Evolutionary conservation across 2,888 invertebrate species (phyloP).

Genomic region (Drosophila recens): DNA sequence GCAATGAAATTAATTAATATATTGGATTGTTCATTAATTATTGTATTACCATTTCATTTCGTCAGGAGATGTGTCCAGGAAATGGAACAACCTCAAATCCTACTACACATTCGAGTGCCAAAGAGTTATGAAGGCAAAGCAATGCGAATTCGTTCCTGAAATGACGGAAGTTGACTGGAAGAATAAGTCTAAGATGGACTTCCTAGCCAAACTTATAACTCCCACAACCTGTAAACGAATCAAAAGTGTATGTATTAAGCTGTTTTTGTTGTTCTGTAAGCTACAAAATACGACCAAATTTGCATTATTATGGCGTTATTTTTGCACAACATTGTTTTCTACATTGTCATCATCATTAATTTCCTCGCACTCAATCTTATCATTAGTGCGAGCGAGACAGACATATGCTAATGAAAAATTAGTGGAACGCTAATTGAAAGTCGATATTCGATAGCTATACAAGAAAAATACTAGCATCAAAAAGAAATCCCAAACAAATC

Average conservation of each 20-base stretch:
- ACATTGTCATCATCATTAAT: slow-evolving; percentile 30
- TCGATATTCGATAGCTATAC: slow-evolving; percentile 6
- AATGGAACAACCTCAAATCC: slow-evolving; percentile 46
- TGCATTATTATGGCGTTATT: background rate
- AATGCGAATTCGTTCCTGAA: slow-evolving; percentile 8
- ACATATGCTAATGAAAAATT: background rate
- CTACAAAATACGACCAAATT: background rate
- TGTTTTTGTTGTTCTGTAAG: background rate
- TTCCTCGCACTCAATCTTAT: slow-evolving; percentile 1
- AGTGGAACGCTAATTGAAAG: background rate
- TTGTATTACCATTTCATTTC: background rate
- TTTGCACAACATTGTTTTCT: slow-evolving; percentile 1
- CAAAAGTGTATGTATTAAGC: slow-evolving; percentile 4
- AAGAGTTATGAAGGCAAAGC: slow-evolving; percentile 20
- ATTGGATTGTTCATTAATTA: background rate
- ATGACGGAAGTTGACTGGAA: slow-evolving; percentile 33
- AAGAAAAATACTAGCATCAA: slow-evolving; percentile 9
- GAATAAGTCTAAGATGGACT: slow-evolving; percentile 43
- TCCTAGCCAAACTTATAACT: slow-evolving; percentile 7
- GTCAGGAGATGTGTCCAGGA: slow-evolving; percentile 41
- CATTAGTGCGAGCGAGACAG: slow-evolving; percentile 11
- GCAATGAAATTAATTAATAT: background rate
- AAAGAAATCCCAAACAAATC: background rate
- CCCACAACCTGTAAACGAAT: slow-evolving; percentile 1
- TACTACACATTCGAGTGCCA: slow-evolving; percentile 33